Base-by-base conservation (phyloP, 2,113 vertebrate genomes). In the Machaerirhynchus nigripectus region DNA sequence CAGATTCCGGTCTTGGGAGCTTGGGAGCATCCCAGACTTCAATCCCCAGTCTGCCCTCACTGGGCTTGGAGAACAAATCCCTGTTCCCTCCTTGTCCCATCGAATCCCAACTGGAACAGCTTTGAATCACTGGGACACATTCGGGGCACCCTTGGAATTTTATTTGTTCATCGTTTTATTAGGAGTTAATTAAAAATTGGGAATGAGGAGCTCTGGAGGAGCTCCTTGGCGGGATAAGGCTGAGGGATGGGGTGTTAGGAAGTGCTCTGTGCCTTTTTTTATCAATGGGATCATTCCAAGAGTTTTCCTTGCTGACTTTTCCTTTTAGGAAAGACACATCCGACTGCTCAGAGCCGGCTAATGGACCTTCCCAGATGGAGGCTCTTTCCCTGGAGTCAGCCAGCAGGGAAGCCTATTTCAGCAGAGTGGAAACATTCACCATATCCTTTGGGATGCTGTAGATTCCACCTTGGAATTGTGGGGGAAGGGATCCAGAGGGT, bases 341-440 rank as follows among this genome's bases (percentile, higher is more conserved):
- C 0, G 57, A 71, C 57, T 91, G 95, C 47, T 75, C 84, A 0
- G 97, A 98, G 22, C 59, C 93, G 1, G 55, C 92, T n/a, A 96
- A 96, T 42, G 97, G 96, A 9, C 96, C 97, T 39, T 94, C 90
- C 18, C 87, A 95, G 10, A 28, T 39, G 33, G 97, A 97, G 15
- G 68, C 95, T 13, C 50, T 61, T 9, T 96, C 98, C 28, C 96
- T 98, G 87, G 99, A 99, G 49, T 98, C 98, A 10, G 98, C 98
- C 33, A 99, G 99, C 97, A 99, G 98, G 97, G 99, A 99, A 68
- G 98, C 98, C 17, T 99, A 99, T 89, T 99, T 99, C 96, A 98
- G 96, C 91, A 97, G 99, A 94, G 99, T 99, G 71, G 98, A 99
- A 84, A 98, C 99, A 0, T 99, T 99, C 97, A 98, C 99, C 33